Evolutionary conservation across 2,888 invertebrate genomes (phyloP), one percentile per base, ranked within the genome.

Genomic region (Melieria omissa): DNA sequence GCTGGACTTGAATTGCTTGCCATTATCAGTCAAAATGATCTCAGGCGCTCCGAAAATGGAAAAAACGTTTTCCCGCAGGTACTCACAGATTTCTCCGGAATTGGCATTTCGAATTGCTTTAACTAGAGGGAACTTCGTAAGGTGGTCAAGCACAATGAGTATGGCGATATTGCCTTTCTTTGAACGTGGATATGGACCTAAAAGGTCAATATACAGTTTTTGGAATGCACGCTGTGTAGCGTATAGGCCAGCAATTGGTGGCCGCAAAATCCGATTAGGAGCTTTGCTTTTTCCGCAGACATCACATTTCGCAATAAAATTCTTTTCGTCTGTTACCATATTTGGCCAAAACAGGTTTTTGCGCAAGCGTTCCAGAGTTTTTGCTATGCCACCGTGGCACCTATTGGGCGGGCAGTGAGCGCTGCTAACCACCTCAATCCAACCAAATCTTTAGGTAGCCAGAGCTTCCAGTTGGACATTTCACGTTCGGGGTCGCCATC

Each of bases 161-260:
- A 72, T 72, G 6, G 69, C 73, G n/a, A 72, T 60, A n/a, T 73
- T 73, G 5, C 73, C 70, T 6, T 57, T 54, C 14, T 52, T 70
- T 4, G 70, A 65, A 4, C 67, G 14, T 0, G 70, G 65, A 12
- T 71, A 71, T 4, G 73, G 70, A 2, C 70, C 70, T 45, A 65
- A 14, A 4, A 70, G 64, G 55, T 73, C 70, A 8, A 73, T 52
- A 14, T 65, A 73, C 1, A 73, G 42, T 9, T 69, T 60, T 46
- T 74, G 72, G 29, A 74, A 71, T 9, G 70, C 70, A 12, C 70
- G 14, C 1, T 29, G 9, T 6, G 68, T 55, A n/a, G 47, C 16
- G 0, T 16, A 46, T 3, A 46, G 64, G 41, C 14, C 55, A 4
- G 67, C 70, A 65, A 74, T 70, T 3, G 72, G 67, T 12, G 67